Evolutionary conservation across 1,140 invertebrate genomes (phyloP).

Genomic region (Nasonia longicornis): DNA sequence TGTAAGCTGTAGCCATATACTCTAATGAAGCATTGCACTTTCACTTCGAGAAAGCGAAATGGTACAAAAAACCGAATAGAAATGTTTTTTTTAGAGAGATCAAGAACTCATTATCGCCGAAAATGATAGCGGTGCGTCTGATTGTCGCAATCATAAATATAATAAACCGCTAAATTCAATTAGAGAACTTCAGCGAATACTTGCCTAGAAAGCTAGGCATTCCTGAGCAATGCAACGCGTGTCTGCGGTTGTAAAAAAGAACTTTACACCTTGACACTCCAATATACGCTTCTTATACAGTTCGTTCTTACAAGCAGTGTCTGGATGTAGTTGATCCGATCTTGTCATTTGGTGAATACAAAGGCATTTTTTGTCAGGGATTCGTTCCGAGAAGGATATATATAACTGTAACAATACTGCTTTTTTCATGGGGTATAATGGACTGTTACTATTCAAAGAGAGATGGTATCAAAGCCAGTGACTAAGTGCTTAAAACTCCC

Average conservation of each 20-base stretch:
- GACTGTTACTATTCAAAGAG: neutral
- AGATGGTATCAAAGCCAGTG: neutral
- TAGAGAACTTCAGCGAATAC: too few species aligned
- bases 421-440: neutral
- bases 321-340: neutral
- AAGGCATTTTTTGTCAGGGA: neutral
- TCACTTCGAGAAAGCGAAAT: slow-evolving; percentile 33
- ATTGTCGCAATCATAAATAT: too few species aligned
- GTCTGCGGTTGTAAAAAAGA: too few species aligned
- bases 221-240: too few species aligned
- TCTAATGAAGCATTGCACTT: slow-evolving; percentile 25
- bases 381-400: neutral
- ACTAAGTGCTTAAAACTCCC: neutral
- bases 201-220: too few species aligned
- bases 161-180: too few species aligned
- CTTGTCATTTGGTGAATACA: neutral
- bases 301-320: too few species aligned
- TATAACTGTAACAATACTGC: neutral
- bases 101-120: too few species aligned
- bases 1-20: neutral
- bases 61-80: neutral
- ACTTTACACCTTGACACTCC: neutral
- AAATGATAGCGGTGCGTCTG: too few species aligned
- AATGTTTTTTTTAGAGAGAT: neutral
- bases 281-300: neutral